Conservation (phyloP, 1,140 invertebrate genomes). For the Microplitis demolitor region DNA sequence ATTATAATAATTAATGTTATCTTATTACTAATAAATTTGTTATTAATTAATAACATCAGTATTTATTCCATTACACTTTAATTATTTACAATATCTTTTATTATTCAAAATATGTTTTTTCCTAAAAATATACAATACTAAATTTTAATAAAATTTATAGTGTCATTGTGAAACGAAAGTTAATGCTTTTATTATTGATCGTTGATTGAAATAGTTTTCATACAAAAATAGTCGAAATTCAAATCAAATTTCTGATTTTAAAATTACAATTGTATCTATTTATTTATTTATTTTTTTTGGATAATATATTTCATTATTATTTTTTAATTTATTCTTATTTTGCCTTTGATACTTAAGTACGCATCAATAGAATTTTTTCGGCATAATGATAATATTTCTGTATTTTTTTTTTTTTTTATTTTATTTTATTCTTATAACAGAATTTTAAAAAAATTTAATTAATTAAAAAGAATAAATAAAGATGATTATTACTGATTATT, state of each 20-base stretch:
- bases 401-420: slow-evolving; percentile 28
- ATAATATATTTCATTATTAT: slow-evolving; percentile 1
- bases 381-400: neutral
- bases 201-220: slow-evolving; percentile 18
- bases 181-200: slow-evolving; percentile 25
- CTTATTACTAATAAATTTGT: slow-evolving; percentile 10
- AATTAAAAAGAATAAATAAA: too few species aligned
- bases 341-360: neutral
- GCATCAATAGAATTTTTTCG: neutral
- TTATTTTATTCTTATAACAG: slow-evolving; percentile 3
- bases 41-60: slow-evolving; percentile 9
- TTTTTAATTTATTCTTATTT: neutral
- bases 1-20: neutral
- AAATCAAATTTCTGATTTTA: slow-evolving; percentile 34
- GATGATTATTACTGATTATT: too few species aligned
- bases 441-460: slow-evolving; percentile 20
- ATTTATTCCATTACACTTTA: slow-evolving; percentile 2
- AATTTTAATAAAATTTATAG: slow-evolving; percentile 20
- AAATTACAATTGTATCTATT: slow-evolving; percentile 25
- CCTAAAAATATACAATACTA: slow-evolving; percentile 28
- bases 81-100: slow-evolving; percentile 36
- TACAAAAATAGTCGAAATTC: slow-evolving; percentile 39
- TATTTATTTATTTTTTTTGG: slow-evolving; percentile 6
- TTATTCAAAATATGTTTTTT: slow-evolving; percentile 43
- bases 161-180: neutral